phyloP scores from a whole-genome alignment of 2,888 invertebrate genomes.

The Biston stratarius region DNA sequence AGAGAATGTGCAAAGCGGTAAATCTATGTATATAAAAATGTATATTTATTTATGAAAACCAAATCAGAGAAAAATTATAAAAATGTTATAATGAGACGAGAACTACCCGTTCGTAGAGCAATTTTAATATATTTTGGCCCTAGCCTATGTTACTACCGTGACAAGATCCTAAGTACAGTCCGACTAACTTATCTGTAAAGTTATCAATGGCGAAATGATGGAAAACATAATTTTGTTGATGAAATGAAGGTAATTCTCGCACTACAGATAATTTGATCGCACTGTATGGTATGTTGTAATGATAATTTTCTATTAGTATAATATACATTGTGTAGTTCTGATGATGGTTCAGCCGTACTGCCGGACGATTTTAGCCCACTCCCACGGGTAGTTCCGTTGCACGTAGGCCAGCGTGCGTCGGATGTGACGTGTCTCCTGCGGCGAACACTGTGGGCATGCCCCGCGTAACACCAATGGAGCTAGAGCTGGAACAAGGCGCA shows the following conservation, averaged over 20 bases:
- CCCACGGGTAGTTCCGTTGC: slow-evolving; percentile 91
- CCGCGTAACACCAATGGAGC: slow-evolving; percentile 91
- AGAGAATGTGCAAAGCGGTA: no score
- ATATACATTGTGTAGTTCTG: neutral
- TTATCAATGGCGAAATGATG: neutral
- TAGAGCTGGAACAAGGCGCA: slow-evolving; percentile 84
- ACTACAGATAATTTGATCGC: neutral
- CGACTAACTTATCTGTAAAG: neutral
- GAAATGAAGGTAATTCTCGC: no score
- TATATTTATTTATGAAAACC: no score
- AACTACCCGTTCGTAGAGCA: neutral
- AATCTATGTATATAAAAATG: no score
- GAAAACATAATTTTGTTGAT: neutral
- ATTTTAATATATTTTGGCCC: neutral
- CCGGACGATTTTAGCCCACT: slow-evolving; percentile 91
- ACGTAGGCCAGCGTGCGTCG: slow-evolving; percentile 91
- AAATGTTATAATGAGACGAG: no score
- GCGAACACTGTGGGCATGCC: slow-evolving; percentile 89
- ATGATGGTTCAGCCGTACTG: slow-evolving; percentile 85
- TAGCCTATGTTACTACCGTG: neutral
- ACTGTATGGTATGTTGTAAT: neutral
- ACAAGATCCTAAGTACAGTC: neutral
- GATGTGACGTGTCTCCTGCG: slow-evolving; percentile 89
- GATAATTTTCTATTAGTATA: neutral
- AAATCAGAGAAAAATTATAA: no score